Base-by-base conservation (phyloP, 2,888 invertebrate species). In the Scaptodrosophila latifasciaeformis region DNA sequence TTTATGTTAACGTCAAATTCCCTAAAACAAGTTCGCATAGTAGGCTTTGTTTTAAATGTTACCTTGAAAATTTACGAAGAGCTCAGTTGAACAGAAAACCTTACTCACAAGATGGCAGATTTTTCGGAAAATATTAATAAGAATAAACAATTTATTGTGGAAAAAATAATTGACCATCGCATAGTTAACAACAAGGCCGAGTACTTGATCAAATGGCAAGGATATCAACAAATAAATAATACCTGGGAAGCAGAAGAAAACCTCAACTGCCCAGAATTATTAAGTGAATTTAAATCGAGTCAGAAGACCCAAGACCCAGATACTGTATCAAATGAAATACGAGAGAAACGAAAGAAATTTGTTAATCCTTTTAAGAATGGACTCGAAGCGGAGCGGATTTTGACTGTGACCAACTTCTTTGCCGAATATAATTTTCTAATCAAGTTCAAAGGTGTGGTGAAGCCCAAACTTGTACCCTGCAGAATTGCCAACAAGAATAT, bases 401-500 rank as follows among this genome's bases (percentile, higher is more conserved):
- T 62, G 2, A n/a, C 27, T 17, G 54, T 34, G 2, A 7, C 7
- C 0, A 35, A 42, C 1, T 9, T 0, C 2, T 3, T 9, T n/a
- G 54, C 30, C 0, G 21, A 47, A 53, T 19, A 62, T 7, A 12
- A 21, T 0, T 54, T 65, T 39, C 1, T 62, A 1, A 52, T 62
- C 7, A 55, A 55, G 18, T 66, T 68, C 12, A 13, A 40, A 24
- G 31, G 42, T 5, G 27, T 66, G 1, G 42, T 51, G 2, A 18
- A 51, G 1, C 39, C 48, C 3, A 46, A 49, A 47, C 9, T 18
- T 0, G 18, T 65, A 0, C 7, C 40, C 2, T 35, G 53, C 2
- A 10, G 42, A 2, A 17, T 54, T 1, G 69, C 66, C 1, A 59
- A 69, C 31, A 13, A n/a, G 10, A 31, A 67, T 21, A 54, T 62